These are phyloP conservation scores for Telmatochromis bifrenatus DNA, from an alignment of 2,113 vertebrate species.

Conservation along the genomic window DNA sequence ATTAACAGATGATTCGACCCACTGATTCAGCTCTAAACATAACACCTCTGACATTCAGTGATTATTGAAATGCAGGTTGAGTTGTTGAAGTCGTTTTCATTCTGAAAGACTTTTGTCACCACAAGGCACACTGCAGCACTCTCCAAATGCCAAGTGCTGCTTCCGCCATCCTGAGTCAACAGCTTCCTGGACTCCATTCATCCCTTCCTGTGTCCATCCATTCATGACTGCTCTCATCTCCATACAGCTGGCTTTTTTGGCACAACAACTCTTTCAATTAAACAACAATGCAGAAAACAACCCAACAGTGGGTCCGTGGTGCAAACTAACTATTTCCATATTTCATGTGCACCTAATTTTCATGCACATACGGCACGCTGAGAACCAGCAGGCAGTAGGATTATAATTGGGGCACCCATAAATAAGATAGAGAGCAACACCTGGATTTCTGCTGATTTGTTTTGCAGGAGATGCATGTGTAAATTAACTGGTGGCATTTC, in stretches of 20 bases:
- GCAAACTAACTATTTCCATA: slow-evolving; percentile 3
- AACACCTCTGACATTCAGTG: neutral
- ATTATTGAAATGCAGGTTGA: neutral
- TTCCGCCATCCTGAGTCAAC: slow-evolving; percentile 22
- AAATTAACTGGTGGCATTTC: slow-evolving; percentile 27
- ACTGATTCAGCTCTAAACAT: neutral
- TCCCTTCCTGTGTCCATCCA: slow-evolving; percentile 52
- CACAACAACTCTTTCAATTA: slow-evolving; percentile 32
- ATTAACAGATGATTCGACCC: neutral
- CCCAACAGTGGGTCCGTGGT: neutral
- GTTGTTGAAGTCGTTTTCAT: neutral
- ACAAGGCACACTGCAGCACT: neutral
- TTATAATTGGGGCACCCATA: slow-evolving; percentile 47
- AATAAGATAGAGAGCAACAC: slow-evolving; percentile 22
- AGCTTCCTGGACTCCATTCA: slow-evolving; percentile 51
- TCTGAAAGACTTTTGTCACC: neutral
- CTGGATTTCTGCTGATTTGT: slow-evolving; percentile 36
- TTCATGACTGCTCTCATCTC: slow-evolving; percentile 57
- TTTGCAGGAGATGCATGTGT: slow-evolving; percentile 2
- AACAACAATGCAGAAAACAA: slow-evolving; percentile 5
- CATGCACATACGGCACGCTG: neutral
- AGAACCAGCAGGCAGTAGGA: slow-evolving; percentile 18
- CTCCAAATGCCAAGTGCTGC: slow-evolving; percentile 11
- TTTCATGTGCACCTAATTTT: slow-evolving; percentile 29
- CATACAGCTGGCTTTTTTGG: slow-evolving; percentile 59